Base-by-base conservation (phyloP, 64 coral and sea anemone species). In the Montipora efflorescens region DNA sequence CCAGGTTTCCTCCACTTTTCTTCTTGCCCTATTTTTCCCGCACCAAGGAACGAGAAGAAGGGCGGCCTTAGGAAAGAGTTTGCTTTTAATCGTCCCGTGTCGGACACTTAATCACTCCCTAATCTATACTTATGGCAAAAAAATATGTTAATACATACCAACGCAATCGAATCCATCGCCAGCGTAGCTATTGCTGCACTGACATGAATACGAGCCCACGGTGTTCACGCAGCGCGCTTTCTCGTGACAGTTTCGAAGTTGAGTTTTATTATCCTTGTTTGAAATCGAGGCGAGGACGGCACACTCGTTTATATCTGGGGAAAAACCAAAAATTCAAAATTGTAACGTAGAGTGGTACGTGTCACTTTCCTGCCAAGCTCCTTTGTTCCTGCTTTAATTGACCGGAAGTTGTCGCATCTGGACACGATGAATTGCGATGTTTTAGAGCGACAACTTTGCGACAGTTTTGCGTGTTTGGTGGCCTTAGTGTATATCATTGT, bases 201-300 rank as follows among this genome's bases (percentile, higher is more conserved):
- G 59, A 59, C 92, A 93, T 43, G 55, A 62, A 22, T 88, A 93
- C 8, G 83, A 78, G 62, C 92, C 92, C 2, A 72, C n/a, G 58
- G 83, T 93, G 75, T 93, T 93, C 11, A 88, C 25, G 25, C 92
- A 93, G 22, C 62, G 66, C 8, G 92, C 92, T 73, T 93, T 87
- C 28, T 88, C 67, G 66, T 93, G 67, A 70, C 92, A 93, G 18
- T 76, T 67, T 52, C 77, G 92, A 80, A 87, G 77, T 36, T 23
- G 58, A 2, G 82, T 88, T 57, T 36, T 28, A 81, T 93, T 81
- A 9, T 93, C 71, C 20, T 25, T 80, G 48, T 58, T 73, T 85
- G 20, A 51, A 28, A 20, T 22, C 7, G 74, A 79, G 21, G 83
- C 62, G 46, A 86, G 82, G 9, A 72, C 66, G 4, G 82, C n/a